Percentiles rank a stretch among this genome's conserved stretches.
Conservation (phyloP, 2,888 invertebrate species). For the Nemotelus pantherinus region DNA sequence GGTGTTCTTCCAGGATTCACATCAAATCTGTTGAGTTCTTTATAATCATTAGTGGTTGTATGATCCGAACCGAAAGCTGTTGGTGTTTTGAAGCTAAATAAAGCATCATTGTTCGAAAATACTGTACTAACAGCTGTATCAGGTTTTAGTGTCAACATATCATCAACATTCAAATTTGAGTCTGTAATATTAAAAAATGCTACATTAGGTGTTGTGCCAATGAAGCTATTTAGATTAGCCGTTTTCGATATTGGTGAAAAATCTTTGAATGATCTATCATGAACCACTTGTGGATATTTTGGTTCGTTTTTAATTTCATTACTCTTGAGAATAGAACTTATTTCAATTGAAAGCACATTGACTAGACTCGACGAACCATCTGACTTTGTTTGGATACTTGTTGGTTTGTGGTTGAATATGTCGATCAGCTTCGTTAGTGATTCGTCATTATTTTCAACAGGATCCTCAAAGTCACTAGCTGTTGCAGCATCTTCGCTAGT, state of each 20-base stretch:
- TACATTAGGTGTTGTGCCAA: slow-evolving; percentile 15
- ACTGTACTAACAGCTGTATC: slow-evolving; percentile 15
- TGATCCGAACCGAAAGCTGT: slow-evolving; percentile 1
- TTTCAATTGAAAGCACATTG: slow-evolving; percentile 36
- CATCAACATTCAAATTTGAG: slow-evolving; percentile 7
- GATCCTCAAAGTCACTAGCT: slow-evolving; percentile 6
- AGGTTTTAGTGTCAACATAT: slow-evolving; percentile 19
- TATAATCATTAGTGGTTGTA: background rate
- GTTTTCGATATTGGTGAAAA: slow-evolving; percentile 18
- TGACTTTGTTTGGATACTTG: background rate
- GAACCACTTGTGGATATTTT: background rate
- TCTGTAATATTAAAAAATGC: slow-evolving; percentile 35
- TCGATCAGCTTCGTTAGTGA: slow-evolving; percentile 8
- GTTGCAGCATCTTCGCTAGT: background rate
- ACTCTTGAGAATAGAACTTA: slow-evolving; percentile 36
- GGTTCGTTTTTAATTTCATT: slow-evolving; percentile 9
- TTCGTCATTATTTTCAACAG: background rate
- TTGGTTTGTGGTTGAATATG: background rate
- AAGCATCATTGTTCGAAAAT: background rate
- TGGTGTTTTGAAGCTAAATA: background rate
- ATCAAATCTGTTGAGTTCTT: slow-evolving; percentile 21
- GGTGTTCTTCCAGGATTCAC: slow-evolving; percentile 41
- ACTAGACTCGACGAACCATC: slow-evolving; percentile 8
- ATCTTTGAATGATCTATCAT: background rate
- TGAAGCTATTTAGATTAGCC: slow-evolving; percentile 33